phyloP scores from a whole-genome alignment of 2,113 vertebrate genomes.

The Otus sunia region DNA sequence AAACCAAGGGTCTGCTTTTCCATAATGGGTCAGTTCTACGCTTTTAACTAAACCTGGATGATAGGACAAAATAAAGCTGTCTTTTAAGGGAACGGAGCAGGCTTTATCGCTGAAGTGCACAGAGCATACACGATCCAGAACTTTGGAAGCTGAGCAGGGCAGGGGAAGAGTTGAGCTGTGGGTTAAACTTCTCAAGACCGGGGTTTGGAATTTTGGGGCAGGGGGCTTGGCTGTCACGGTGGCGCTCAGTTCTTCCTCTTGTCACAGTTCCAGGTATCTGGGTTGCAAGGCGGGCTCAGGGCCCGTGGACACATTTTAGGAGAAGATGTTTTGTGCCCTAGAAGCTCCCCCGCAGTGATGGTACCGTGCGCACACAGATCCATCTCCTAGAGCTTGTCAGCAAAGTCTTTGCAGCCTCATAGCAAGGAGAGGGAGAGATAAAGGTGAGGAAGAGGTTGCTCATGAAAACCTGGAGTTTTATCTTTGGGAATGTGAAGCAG shows the following conservation, averaged over 20 bases:
- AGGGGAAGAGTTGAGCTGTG: neutral
- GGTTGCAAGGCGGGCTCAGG: neutral
- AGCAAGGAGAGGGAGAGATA: neutral
- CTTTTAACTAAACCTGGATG: neutral
- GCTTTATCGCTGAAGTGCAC: neutral
- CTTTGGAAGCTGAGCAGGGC: too few species aligned
- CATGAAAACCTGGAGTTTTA: accelerated
- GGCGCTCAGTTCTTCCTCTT: accelerated
- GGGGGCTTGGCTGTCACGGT: neutral
- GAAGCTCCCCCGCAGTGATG: accelerated
- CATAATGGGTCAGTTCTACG: accelerated
- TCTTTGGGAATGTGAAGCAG: neutral
- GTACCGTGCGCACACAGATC: accelerated
- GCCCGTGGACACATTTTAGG: accelerated
- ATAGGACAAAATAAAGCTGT: neutral
- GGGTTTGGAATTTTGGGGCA: neutral
- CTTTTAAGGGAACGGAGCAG: neutral
- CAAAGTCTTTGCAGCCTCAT: neutral
- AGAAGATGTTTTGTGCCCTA: neutral
- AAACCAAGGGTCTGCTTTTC: accelerated
- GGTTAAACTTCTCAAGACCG: accelerated
- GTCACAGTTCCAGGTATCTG: accelerated
- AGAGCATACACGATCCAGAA: accelerated
- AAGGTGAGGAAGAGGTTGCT: neutral
- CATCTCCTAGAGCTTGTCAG: accelerated